phyloP scores from a whole-genome alignment of 2,113 vertebrate species.

The Sitta europaea region DNA sequence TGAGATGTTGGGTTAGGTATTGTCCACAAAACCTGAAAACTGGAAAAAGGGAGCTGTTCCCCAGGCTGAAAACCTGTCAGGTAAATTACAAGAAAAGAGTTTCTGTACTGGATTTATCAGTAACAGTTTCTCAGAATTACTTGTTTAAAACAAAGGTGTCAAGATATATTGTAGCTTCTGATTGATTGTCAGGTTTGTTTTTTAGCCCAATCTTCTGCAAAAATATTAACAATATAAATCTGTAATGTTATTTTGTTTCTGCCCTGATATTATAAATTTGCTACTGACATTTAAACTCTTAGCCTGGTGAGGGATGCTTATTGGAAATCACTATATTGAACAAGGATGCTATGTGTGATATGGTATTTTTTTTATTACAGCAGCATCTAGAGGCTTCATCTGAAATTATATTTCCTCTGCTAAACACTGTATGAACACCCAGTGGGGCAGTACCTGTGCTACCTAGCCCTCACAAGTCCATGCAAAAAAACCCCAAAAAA shows the following conservation, averaged over 20 bases:
- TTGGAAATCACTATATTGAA: neutral
- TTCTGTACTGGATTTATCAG: neutral
- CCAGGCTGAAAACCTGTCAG: neutral
- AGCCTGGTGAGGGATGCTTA: neutral
- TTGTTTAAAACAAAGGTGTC: neutral
- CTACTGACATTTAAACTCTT: neutral
- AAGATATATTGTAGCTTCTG: neutral
- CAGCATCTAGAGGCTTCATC: conserved; percentile 46
- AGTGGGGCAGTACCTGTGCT: neutral
- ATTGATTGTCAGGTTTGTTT: neutral
- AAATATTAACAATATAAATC: neutral
- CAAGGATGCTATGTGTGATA: neutral
- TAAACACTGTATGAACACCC: neutral
- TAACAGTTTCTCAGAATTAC: neutral
- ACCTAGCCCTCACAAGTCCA: accelerated
- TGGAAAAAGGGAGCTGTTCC: neutral
- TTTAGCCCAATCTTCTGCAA: neutral
- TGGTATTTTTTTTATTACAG: conserved; percentile 33
- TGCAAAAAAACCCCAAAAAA: neutral
- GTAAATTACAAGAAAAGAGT: neutral
- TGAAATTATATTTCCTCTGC: conserved; percentile 9
- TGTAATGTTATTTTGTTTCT: neutral
- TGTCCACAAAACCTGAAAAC: neutral
- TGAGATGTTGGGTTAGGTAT: neutral
- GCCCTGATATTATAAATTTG: neutral